These are phyloP conservation scores for Drosophila flavopinicola DNA, from an alignment of 2,888 invertebrate species.

Conservation along the genomic window DNA sequence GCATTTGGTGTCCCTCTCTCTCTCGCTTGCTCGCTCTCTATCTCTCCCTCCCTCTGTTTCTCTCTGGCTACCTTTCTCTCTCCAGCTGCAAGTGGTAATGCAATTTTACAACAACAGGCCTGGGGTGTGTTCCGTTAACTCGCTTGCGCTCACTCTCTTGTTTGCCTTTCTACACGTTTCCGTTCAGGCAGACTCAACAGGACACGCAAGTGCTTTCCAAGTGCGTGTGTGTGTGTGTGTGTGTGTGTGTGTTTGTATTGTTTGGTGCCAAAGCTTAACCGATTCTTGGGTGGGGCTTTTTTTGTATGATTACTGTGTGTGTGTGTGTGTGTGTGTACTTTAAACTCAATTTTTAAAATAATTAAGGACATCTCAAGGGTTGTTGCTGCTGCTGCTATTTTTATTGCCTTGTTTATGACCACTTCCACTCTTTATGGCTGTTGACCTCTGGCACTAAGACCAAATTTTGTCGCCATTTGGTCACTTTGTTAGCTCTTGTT, in stretches of 20 bases:
- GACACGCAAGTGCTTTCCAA: slow-evolving; percentile 64
- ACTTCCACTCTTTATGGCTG: slow-evolving; percentile 44
- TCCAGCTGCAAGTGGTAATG: slow-evolving; percentile 21
- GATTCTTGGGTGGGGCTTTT: slow-evolving; percentile 52
- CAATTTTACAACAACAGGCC: slow-evolving; percentile 45
- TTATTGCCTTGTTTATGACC: slow-evolving; percentile 44
- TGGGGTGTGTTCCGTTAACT: slow-evolving; percentile 67
- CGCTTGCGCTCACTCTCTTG: slow-evolving; percentile 30
- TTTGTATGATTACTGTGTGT: slow-evolving; percentile 9
- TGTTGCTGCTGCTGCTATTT: slow-evolving; percentile 41
- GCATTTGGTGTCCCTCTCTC: slow-evolving; percentile 33
- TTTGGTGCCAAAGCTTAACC: slow-evolving; percentile 53
- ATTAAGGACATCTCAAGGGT: slow-evolving; percentile 66
- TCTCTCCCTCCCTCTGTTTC: slow-evolving; percentile 13
- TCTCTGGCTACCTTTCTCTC: slow-evolving; percentile 4
- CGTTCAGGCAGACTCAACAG: slow-evolving; percentile 61
- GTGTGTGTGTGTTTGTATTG: slow-evolving; percentile 14
- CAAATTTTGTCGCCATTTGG: slow-evolving; percentile 44
- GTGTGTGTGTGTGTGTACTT: slow-evolving; percentile 35
- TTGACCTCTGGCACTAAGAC: slow-evolving; percentile 49
- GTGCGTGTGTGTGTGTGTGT: neutral
- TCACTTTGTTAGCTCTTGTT: slow-evolving; percentile 19
- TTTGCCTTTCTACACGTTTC: slow-evolving; percentile 44
- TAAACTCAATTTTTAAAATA: slow-evolving; percentile 67
- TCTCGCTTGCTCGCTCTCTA: neutral